Evolutionary conservation across 37 sponge, comb jelly and placozoan genomes (phyloP).

Genomic region (Ianthella basta): DNA sequence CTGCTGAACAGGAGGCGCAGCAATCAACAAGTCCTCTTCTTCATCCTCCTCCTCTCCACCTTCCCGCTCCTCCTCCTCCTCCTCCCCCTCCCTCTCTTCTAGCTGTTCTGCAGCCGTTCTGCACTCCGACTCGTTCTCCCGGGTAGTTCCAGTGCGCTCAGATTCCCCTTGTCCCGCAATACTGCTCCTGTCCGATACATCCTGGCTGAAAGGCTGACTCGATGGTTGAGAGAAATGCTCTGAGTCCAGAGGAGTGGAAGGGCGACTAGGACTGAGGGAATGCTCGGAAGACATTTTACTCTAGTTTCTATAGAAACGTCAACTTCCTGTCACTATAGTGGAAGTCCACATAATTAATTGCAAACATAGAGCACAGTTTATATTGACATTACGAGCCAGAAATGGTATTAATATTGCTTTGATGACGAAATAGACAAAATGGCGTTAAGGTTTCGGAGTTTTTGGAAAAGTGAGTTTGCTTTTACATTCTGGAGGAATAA

Average conservation of each 20-base stretch:
- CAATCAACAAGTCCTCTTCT: neutral
- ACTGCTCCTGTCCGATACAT: constrained; percentile 22
- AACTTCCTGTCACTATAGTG: neutral
- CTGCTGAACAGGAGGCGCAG: neutral
- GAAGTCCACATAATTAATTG: too few species aligned
- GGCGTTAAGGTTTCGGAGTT: too few species aligned
- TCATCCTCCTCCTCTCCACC: neutral
- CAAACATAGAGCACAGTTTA: too few species aligned
- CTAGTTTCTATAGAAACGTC: constrained; percentile 7
- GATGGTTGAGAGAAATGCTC: neutral
- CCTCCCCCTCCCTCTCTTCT: neutral
- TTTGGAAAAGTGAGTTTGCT: too few species aligned
- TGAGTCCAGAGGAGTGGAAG: constrained; percentile 17
- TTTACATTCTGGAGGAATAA: too few species aligned
- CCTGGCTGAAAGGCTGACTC: neutral
- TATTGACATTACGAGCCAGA: too few species aligned
- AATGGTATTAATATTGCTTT: too few species aligned
- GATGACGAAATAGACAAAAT: too few species aligned
- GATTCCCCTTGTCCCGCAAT: neutral
- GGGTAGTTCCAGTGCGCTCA: neutral
- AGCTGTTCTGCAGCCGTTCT: neutral
- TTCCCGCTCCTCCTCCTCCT: too few species aligned
- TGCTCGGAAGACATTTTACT: constrained; percentile 24
- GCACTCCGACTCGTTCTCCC: neutral
- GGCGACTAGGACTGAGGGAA: neutral